Base-by-base conservation (phyloP, 2,113 vertebrate genomes). In the Donacobius atricapilla region DNA sequence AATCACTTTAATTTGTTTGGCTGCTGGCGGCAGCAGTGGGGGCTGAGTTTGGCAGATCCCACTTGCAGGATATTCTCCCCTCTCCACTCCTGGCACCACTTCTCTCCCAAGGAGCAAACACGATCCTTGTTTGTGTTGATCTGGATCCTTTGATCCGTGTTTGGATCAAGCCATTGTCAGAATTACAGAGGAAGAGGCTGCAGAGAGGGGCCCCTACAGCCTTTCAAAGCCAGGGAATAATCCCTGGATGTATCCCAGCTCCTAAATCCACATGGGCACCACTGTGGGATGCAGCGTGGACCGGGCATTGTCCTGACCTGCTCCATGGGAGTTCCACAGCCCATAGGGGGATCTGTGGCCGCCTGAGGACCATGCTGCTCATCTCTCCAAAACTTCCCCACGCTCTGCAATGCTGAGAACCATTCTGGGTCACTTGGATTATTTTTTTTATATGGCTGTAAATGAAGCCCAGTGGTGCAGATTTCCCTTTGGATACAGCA, bases 321-420 rank as follows among this genome's bases (percentile, higher is more conserved):
- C 65, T 53, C n/a, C 6, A 1, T 22, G 82, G 85, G 37, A 50
- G 31, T 14, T 9, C 56, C 1, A 6, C 40, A 56, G 65, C 13
- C 50, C 2, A 0, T 0, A 2, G 8, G 15, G 24, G 37, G 10
- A 12, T 50, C 35, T 78, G 54, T 20, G 65, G 24, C 42, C 7
- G 6, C 0, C 0, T 2, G 2, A 27, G 39, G 47, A 40, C 17
- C 28, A 7, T 50, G 40, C 44, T 0, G 2, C 7, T 70, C 35
- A 5, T 9, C 72, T 44, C 30, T 71, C 76, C 28, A 2, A 48
- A 56, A 23, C 64, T 8, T 60, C 44, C 61, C 28, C 5, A 1
- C 0, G 0, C 64, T 78, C 13, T 5, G 51, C 23, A 53, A 6
- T 0, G 1, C 58, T 1, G 1, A 16, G 2, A 20, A 8, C 68